Conservation (phyloP, 2,888 invertebrate species). For the Barypeithes pellucidus region DNA sequence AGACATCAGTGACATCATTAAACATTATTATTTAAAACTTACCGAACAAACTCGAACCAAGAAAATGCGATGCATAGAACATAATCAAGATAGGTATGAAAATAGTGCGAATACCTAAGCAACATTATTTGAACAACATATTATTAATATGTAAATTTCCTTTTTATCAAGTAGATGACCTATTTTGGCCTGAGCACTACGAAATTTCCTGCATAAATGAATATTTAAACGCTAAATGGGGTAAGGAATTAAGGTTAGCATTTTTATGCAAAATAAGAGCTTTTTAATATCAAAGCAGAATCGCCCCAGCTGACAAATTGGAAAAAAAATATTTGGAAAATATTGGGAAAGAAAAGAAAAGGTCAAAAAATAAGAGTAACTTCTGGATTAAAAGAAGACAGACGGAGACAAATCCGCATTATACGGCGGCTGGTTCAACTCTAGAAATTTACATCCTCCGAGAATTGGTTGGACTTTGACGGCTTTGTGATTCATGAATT, state of each 20-base stretch:
- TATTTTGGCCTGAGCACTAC: conserved; percentile 6
- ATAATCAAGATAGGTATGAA: not conserved
- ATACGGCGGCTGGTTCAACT: no score
- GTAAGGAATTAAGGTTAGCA: conserved; percentile 4
- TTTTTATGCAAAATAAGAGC: conserved; percentile 11
- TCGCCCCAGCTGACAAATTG: conserved; percentile 4
- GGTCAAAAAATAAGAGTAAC: no score
- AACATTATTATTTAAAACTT: not conserved
- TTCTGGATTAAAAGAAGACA: no score
- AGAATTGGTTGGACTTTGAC: no score
- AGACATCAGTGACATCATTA: not conserved
- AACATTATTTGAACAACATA: not conserved
- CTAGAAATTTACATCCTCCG: no score
- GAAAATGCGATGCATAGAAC: not conserved
- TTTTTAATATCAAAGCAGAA: not conserved
- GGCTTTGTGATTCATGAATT: no score
- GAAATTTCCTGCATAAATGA: conserved; percentile 18
- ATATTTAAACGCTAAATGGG: conserved; percentile 5
- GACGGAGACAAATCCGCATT: no score
- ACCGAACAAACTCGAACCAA: not conserved
- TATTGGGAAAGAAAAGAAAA: not conserved
- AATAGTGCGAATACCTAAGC: conserved; percentile 5
- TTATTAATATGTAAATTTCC: conserved; percentile 4
- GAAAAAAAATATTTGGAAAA: not conserved
- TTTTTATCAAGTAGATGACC: conserved; percentile 11